Evolutionary conservation across 2,888 invertebrate species (phyloP), one percentile per base, ranked within the genome.

Genomic region (Neuroscelio doddi): DNA sequence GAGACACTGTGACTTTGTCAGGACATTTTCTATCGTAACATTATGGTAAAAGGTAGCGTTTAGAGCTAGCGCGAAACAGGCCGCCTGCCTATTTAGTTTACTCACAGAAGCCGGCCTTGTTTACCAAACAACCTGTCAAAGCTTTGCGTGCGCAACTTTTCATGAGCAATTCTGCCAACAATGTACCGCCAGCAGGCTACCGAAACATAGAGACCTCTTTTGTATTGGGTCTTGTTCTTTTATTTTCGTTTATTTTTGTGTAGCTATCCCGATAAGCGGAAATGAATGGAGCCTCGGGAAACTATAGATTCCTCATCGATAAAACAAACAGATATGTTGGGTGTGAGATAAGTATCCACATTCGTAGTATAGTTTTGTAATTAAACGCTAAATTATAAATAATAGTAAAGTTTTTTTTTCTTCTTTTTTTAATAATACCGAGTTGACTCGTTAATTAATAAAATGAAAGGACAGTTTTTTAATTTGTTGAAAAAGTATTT

Each of bases 41-140:
- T 50, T 49, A 45, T 44, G 53, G 14, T 34, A 34, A 69, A 64
- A 71, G 67, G 58, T 58, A 47, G 41, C 64, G 62, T 57, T 59
- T 64, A 49, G 39, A 58, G 72, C 69, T 67, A 58, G 53, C 66
- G 65, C 64, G 70, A 59, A 61, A 55, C 52, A 62, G 52, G 41
- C 27, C 38, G 47, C 44, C 50, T 36, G 38, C 14, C 34, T 65
- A 52, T 70, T 49, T 64, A 68, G 70, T 67, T 69, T 71, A 50
- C 71, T 67, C 65, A 70, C 63, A 59, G 69, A 68, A 76, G 67
- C 59, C 52, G 64, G 26, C 49, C 62, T 58, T 73, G 74, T 75
- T 76, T 75, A 68, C 68, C 76, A 75, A 75, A 75, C 75, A 75
- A 70, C 71, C 73, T 74, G 71, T 75, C 75, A 74, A 76, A 75